A percentile compares a stretch with the other conserved stretches of the same genome.
These are phyloP conservation scores for Calephelis perditalis DNA, from an alignment of 2,888 invertebrate genomes.

Conservation along the genomic window DNA sequence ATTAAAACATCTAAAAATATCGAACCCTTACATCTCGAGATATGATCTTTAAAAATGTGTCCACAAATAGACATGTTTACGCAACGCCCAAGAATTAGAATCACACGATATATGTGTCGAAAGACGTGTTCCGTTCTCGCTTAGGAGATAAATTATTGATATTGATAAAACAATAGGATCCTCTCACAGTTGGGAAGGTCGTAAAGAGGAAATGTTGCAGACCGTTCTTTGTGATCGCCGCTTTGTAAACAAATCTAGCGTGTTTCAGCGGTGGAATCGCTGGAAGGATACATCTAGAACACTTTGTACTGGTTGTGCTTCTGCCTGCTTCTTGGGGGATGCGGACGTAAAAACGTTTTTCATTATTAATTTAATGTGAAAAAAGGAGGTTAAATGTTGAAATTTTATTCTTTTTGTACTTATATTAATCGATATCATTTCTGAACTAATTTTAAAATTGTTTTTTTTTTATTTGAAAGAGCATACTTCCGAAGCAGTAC, in stretches of 20 bases:
- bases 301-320: no score
- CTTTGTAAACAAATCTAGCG: slow-evolving; percentile 66
- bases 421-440: no score
- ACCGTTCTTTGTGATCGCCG: slow-evolving; percentile 67
- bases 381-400: no score
- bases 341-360: no score
- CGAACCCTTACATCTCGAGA: slow-evolving; percentile 18
- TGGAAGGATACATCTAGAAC: neutral
- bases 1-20: slow-evolving; percentile 17
- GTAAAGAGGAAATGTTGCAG: slow-evolving; percentile 72
- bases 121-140: slow-evolving; percentile 63
- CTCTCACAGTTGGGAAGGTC: slow-evolving; percentile 70
- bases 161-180: slow-evolving; percentile 76
- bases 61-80: slow-evolving; percentile 39
- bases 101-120: slow-evolving; percentile 56
- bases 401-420: no score
- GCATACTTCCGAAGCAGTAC: no score
- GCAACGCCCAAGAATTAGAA: slow-evolving; percentile 46
- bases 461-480: no score
- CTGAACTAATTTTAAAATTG: no score
- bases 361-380: no score
- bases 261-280: slow-evolving; percentile 36
- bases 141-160: slow-evolving; percentile 70
- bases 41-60: slow-evolving; percentile 22
- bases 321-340: no score